Base-by-base conservation (phyloP, 2,888 invertebrate species). In the Temnothorax ravouxi region DNA sequence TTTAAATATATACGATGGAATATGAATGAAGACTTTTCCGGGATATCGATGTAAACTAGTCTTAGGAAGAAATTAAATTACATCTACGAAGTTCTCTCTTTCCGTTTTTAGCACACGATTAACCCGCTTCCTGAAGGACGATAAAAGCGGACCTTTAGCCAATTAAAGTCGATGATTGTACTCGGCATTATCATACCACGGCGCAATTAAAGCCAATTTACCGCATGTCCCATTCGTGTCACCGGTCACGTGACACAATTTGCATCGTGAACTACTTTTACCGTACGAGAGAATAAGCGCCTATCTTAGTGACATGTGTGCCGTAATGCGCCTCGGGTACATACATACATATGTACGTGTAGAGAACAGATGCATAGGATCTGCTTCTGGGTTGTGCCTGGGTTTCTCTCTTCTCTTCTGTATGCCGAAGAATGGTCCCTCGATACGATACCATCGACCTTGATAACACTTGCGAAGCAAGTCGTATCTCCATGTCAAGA, bases 191-290 rank as follows among this genome's bases (percentile, higher is more conserved):
- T 80, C 81, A 80, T 83, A 85, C 79, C 88, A 86, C 86, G 80
- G 64, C 67, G 87, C 89, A 89, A 91, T 92, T 90, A 91, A 88
- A 88, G 86, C 59, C 89, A 91, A 91, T 92, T 90, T 90, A 88
- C 84, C 66, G 54, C 52, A 56, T 50, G 75, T 81, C 61, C 87
- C 85, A 88, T 89, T 89, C 84, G 88, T 86, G 86, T 88, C 89
- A 85, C 82, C 84, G 80, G 90, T 88, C 89, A 85, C 86, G 87
- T 88, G 89, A 88, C 83, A 87, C 87, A 83, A 90, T 90, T 87
- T 89, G 85, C 87, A 87, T 84, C 86, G 88, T 84, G 89, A 90
- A 86, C 89, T 88, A 90, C 89, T 89, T 91, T 90, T 90, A 84
- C 88, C 76, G 61, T 52, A 52, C 66, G 84, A 86, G 87, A 86